Conservation (phyloP, 2,888 invertebrate species). For the Caenorhabditis zanzibari region DNA sequence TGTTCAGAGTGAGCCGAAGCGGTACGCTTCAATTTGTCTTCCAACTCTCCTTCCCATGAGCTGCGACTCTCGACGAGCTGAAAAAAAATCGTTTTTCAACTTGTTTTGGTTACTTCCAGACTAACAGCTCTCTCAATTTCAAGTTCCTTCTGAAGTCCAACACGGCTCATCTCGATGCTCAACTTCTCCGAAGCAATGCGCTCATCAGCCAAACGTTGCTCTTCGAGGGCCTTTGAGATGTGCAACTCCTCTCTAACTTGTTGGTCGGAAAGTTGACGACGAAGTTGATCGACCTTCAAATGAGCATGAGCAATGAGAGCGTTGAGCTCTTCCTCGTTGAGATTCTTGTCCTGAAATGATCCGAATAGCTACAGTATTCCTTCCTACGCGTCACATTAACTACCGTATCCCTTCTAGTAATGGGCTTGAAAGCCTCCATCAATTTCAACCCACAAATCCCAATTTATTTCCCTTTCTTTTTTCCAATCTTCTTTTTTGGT, state of each 20-base stretch:
- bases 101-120: background rate
- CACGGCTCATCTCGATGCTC: constrained; percentile 87
- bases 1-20: constrained; percentile 91
- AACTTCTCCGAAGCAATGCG: constrained; percentile 86
- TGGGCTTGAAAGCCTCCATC: background rate
- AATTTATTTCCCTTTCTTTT: background rate
- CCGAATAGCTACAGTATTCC: background rate
- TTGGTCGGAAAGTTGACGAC: constrained; percentile 88
- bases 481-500: background rate
- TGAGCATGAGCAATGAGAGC: constrained; percentile 90
- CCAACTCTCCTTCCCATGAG: constrained; percentile 87
- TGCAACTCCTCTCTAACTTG: constrained; percentile 88
- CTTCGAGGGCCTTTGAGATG: constrained; percentile 87
- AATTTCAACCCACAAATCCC: background rate
- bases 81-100: constrained; percentile 1
- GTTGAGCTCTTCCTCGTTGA: constrained; percentile 88
- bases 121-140: constrained; percentile 75
- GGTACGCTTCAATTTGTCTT: constrained; percentile 90
- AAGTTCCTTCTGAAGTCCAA: constrained; percentile 68
- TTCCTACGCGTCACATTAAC: background rate
- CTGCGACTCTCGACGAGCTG: constrained; percentile 64
- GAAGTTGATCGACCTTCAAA: constrained; percentile 89
- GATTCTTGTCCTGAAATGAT: constrained; percentile 83
- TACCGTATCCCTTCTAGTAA: constrained; percentile 1
- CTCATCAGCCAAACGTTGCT: constrained; percentile 86